These are phyloP conservation scores for Silurus asotus DNA, from an alignment of 2,113 vertebrate genomes.

Conservation along the genomic window DNA sequence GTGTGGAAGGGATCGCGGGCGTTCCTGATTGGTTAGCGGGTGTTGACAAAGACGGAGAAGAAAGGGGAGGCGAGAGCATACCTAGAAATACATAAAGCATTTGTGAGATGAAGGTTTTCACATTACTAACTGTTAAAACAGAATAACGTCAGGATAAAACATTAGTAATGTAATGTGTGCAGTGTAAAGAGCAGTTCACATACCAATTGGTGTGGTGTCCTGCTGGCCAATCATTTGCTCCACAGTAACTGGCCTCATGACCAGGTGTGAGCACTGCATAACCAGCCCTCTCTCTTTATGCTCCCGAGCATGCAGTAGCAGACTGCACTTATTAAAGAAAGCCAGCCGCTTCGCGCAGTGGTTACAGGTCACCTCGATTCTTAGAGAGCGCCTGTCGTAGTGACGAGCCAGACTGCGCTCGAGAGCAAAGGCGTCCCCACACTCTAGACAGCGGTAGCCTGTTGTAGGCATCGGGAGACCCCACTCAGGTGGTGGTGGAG, in stretches of 20 bases:
- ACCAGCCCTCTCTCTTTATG: conserved; percentile 96
- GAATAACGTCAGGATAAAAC: neutral
- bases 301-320: conserved; percentile 90
- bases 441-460: conserved; percentile 93
- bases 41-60: conserved; percentile 52
- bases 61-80: conserved; percentile 49
- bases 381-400: conserved; percentile 91
- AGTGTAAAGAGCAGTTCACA: conserved; percentile 24
- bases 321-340: conserved; percentile 98
- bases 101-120: neutral
- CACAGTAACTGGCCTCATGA: conserved; percentile 89
- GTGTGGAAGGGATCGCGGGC: conserved; percentile 61
- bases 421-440: conserved; percentile 89
- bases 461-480: conserved; percentile 80
- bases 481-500: conserved; percentile 76
- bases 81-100: conserved; percentile 11
- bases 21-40: conserved; percentile 57
- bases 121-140: neutral
- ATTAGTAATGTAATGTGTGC: neutral
- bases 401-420: conserved; percentile 90
- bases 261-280: conserved; percentile 97
- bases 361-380: conserved; percentile 97
- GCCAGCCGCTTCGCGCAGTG: conserved; percentile 91
- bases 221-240: conserved; percentile 95
- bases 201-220: conserved; percentile 76